phyloP scores from a whole-genome alignment of 2,888 invertebrate genomes.

The Ophion costatus region DNA sequence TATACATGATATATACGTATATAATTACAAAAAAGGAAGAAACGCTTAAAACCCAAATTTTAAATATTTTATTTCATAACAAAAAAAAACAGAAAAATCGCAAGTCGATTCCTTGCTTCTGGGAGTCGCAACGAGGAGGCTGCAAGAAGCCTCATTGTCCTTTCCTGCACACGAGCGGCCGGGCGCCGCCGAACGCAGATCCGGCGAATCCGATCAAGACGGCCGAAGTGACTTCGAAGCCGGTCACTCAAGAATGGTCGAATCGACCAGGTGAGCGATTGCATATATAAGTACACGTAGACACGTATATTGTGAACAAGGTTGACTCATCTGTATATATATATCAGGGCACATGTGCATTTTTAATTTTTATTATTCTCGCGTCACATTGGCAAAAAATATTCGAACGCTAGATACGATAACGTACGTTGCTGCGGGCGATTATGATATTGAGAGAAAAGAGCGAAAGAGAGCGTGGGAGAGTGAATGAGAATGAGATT shows the following conservation, averaged over 20 bases:
- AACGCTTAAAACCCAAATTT: not conserved
- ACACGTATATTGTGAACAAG: not conserved
- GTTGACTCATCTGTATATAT: not conserved
- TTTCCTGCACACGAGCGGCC: slow-evolving; percentile 88
- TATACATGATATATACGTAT: not conserved
- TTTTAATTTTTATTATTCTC: not conserved
- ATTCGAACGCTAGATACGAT: not conserved
- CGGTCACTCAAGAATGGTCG: slow-evolving; percentile 79
- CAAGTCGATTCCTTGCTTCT: slow-evolving; percentile 93
- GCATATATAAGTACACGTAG: not conserved
- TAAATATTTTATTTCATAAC: not conserved
- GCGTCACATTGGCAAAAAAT: not conserved
- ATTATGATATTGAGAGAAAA: not conserved
- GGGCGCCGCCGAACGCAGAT: slow-evolving; percentile 68
- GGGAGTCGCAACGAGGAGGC: slow-evolving; percentile 93
- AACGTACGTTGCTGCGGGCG: too few species aligned
- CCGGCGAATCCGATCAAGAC: slow-evolving; percentile 76
- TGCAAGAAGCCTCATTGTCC: slow-evolving; percentile 94
- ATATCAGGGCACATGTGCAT: not conserved
- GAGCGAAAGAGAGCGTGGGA: not conserved
- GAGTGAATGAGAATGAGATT: not conserved
- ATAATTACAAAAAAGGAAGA: slow-evolving; percentile 1
- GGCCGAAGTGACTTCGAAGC: slow-evolving; percentile 74
- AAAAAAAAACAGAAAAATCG: slow-evolving; percentile 88
- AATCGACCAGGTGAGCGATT: slow-evolving; percentile 78